Conservation (phyloP, 2,797 vertebrate species). For the Protosalanx chinensis region DNA sequence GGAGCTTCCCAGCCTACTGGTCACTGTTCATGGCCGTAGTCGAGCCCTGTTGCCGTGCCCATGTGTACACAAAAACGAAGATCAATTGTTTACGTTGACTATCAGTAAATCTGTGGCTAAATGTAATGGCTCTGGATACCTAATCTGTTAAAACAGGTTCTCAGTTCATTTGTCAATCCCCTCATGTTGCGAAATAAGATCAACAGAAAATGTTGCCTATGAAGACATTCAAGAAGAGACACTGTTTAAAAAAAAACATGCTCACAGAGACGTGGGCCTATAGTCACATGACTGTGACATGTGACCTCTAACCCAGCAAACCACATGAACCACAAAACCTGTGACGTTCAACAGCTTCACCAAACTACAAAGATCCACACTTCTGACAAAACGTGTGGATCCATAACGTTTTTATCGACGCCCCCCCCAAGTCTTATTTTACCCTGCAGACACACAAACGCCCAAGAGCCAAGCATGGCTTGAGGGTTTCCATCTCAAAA, state of each 20-base stretch:
- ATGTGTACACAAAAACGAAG: not conserved
- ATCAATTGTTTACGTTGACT: not conserved
- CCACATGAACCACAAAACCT: slow-evolving; percentile 62
- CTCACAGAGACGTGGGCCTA: not conserved
- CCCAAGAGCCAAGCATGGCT: not conserved
- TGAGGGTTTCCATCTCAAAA: not conserved
- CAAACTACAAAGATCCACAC: slow-evolving; percentile 46
- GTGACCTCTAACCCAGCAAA: slow-evolving; percentile 22
- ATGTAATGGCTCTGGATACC: not conserved
- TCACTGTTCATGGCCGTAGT: slow-evolving; percentile 32
- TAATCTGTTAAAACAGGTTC: not conserved
- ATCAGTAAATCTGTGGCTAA: not conserved
- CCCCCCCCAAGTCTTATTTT: not conserved
- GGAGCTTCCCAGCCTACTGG: slow-evolving; percentile 3
- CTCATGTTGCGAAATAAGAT: not conserved
- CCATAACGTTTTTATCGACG: not conserved
- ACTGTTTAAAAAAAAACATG: too few species aligned
- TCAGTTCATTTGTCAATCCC: not conserved
- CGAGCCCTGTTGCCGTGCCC: slow-evolving; percentile 20
- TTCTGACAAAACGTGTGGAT: slow-evolving; percentile 1
- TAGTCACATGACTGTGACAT: not conserved
- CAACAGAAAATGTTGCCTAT: not conserved
- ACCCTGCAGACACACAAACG: not conserved
- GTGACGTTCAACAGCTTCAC: slow-evolving; percentile 67
- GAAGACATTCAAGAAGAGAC: too few species aligned